Percentiles rank a stretch among this genome's conserved stretches.
Evolutionary conservation across 1,140 invertebrate species (phyloP).

Genomic region (Meloidogyne chitwoodi): DNA sequence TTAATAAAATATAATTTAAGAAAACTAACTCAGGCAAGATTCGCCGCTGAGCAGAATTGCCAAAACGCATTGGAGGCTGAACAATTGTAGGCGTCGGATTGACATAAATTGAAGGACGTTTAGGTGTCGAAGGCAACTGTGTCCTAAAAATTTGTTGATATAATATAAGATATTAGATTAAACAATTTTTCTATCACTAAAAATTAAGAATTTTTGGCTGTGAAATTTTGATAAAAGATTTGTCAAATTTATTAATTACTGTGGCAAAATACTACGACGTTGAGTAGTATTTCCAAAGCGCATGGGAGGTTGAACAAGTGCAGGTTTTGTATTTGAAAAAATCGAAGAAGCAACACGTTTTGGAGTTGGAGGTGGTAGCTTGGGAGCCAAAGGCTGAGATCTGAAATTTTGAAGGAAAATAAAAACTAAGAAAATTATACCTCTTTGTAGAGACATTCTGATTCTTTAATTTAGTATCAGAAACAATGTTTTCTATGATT

Average conservation of each 20-base stretch:
- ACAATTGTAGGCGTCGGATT: background rate
- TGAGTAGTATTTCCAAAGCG: slow-evolving; percentile 1
- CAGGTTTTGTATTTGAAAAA: background rate
- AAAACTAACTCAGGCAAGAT: background rate
- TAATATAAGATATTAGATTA: too few relatives aligned
- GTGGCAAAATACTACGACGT: background rate
- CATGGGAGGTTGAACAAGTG: background rate
- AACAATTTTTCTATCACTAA: background rate
- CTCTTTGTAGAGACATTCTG: too few relatives aligned
- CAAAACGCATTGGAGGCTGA: slow-evolving; percentile 22
- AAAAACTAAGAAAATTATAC: too few relatives aligned
- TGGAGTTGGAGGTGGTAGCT: background rate
- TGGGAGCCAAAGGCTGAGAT: too few relatives aligned
- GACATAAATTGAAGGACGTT: background rate
- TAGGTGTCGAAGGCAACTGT: background rate
- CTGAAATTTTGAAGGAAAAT: too few relatives aligned
- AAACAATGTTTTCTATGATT: too few relatives aligned
- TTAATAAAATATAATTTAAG: background rate
- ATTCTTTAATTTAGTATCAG: too few relatives aligned
- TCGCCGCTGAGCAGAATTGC: background rate
- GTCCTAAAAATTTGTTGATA: background rate
- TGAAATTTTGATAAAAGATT: too few relatives aligned
- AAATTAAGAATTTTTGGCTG: too few relatives aligned
- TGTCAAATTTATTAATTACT: too few relatives aligned
- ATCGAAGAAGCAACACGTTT: background rate